Evolutionary conservation across 2,113 vertebrate genomes (phyloP), one percentile per base, ranked within the genome.

Genomic region (Ictalurus furcatus): DNA sequence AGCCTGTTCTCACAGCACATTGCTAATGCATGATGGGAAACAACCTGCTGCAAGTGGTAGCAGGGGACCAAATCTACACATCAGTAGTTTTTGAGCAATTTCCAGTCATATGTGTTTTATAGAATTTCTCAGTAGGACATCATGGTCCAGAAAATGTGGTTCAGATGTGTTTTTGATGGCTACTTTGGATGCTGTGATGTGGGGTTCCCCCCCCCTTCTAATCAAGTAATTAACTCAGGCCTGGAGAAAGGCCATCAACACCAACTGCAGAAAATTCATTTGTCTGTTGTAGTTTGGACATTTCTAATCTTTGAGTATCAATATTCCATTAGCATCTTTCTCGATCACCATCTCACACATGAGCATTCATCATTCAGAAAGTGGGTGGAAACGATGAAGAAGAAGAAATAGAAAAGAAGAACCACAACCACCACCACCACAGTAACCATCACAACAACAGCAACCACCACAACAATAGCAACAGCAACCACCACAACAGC

Each of bases 301-400:
- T 85, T 61, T 85, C 65, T 74, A 90, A 65, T 63, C 71, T 88
- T 85, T 65, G 28, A 78, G 48, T 65, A 76, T 88, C 87, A 56
- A 88, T 90, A 90, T 88, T 65, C 63, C 54, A 90, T 90, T 85
- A 90, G 28, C 71, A 56, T 82, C 52, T 71, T 34, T 90, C 61
- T 80, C 69, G 3, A 63, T 85, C 44, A 67, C 83, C 30, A 56
- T 71, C 59, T 16, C 34, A 14, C 17, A 74, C 48, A 21, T 23
- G 34, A 79, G 28, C 61, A 48, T 40, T 85, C 87, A 81, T 90
- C 48, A 86, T 88, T 85, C 16, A 83, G 12, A 28, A 52, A 52
- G n/a, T 16, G n/a, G 13, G 2, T 54, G 52, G 52, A 54, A 54
- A 48, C 0, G 48, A 52, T 3, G 44, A 6, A 44, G 44, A 44